A percentile compares a stretch with the other conserved stretches of the same genome.
These are phyloP conservation scores for Lycaon pictus DNA, from an alignment of 2,113 vertebrate species.

Conservation along the genomic window DNA sequence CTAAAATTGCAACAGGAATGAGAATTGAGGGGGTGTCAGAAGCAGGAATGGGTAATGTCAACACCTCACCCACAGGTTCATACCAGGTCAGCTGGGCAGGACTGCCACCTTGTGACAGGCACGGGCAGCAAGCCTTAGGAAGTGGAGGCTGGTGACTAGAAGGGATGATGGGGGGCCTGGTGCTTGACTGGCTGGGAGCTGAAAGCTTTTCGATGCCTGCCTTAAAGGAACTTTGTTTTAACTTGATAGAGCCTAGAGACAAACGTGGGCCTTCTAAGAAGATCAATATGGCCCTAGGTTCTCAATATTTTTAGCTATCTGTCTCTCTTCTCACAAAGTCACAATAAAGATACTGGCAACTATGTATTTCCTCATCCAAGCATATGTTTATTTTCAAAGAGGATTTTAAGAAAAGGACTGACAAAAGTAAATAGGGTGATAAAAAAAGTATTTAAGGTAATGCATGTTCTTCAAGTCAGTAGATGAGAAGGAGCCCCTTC, in stretches of 20 bases:
- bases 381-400: background rate
- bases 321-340: background rate
- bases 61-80: background rate
- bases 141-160: background rate
- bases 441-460: background rate
- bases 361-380: background rate
- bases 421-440: background rate
- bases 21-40: background rate
- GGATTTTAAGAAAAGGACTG: background rate
- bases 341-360: background rate
- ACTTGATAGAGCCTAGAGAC: background rate
- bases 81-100: background rate
- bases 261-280: background rate
- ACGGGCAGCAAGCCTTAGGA: background rate
- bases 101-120: constrained; percentile 29
- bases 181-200: background rate
- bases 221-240: background rate
- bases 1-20: background rate
- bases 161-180: background rate
- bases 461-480: background rate
- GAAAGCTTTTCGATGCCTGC: background rate
- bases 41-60: background rate
- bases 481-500: background rate
- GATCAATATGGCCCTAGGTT: background rate
- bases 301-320: constrained; percentile 18